Conservation (phyloP, 2,888 invertebrate genomes). For the Branchellion lobata region DNA sequence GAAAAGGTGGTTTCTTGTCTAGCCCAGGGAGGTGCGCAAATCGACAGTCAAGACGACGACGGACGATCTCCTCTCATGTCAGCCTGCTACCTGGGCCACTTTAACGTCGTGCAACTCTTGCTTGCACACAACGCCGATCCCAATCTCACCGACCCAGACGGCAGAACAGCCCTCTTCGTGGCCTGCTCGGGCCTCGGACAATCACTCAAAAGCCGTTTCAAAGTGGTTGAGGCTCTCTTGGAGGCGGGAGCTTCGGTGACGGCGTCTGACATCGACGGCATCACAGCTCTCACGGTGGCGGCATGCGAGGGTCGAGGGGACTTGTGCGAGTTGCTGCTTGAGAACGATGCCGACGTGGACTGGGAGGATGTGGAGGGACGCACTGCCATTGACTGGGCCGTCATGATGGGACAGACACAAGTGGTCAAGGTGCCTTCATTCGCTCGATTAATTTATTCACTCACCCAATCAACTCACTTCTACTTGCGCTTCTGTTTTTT, state of each 20-base stretch:
- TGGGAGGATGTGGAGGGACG: constrained; percentile 70
- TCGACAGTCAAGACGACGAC: constrained; percentile 64
- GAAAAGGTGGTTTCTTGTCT: constrained; percentile 65
- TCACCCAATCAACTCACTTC: too few relatives aligned
- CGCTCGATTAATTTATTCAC: background rate
- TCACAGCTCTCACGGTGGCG: constrained; percentile 61
- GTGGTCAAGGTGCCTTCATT: constrained; percentile 72
- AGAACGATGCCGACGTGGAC: constrained; percentile 89
- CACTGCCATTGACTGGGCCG: constrained; percentile 63
- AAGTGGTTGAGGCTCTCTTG: constrained; percentile 59
- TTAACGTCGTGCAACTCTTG: constrained; percentile 59
- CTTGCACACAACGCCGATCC: constrained; percentile 66
- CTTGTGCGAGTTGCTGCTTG: constrained; percentile 75
- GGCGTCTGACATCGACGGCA: constrained; percentile 61
- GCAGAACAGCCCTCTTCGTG: constrained; percentile 80
- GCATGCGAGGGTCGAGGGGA: constrained; percentile 67
- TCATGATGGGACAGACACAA: constrained; percentile 84
- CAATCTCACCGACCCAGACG: constrained; percentile 79
- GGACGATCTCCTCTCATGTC: constrained; percentile 65
- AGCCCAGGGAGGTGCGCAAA: constrained; percentile 66
- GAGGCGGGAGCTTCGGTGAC: constrained; percentile 60
- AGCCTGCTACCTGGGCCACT: constrained; percentile 77
- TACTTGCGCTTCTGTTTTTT: too few relatives aligned
- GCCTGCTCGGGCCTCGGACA: constrained; percentile 55
- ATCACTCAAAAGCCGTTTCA: constrained; percentile 53